Evolutionary conservation across 2,113 vertebrate species (phyloP).

Genomic region (Corythoichthys haematopterus): DNA sequence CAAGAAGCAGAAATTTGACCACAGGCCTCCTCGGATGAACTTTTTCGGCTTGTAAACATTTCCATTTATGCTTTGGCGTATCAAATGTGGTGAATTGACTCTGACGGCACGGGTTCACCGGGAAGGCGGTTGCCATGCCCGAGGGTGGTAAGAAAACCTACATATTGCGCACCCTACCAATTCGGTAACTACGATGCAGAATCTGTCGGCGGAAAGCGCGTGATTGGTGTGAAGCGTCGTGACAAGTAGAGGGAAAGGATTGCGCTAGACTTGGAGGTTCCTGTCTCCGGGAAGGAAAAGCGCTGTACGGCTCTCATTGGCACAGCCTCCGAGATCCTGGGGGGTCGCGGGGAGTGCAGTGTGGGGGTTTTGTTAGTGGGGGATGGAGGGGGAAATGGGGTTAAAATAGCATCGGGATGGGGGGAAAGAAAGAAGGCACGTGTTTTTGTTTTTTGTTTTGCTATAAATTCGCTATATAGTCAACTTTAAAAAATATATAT

Average conservation of each 20-base stretch:
- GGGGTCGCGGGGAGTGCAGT: slow-evolving; percentile 44
- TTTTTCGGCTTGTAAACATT: slow-evolving; percentile 10
- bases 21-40: slow-evolving; percentile 25
- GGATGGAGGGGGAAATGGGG: slow-evolving; percentile 34
- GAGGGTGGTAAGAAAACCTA: slow-evolving; percentile 35
- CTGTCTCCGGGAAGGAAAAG: slow-evolving; percentile 72
- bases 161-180: slow-evolving; percentile 42
- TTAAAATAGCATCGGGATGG: slow-evolving; percentile 36
- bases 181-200: slow-evolving; percentile 45
- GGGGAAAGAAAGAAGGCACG: slow-evolving; percentile 44
- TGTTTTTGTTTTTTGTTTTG: slow-evolving; percentile 20
- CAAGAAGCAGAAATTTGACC: slow-evolving; percentile 15
- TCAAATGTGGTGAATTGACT: slow-evolving; percentile 5
- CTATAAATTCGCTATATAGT: slow-evolving; percentile 4
- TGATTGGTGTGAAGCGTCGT: slow-evolving; percentile 60
- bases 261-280: slow-evolving; percentile 40
- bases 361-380: slow-evolving; percentile 34
- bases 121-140: slow-evolving; percentile 22
- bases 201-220: slow-evolving; percentile 38
- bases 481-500: too few species aligned
- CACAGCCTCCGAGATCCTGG: slow-evolving; percentile 57
- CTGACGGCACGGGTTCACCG: slow-evolving; percentile 13
- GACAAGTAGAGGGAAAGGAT: slow-evolving; percentile 44
- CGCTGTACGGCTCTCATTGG: slow-evolving; percentile 61
- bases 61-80: background rate